phyloP scores from a whole-genome alignment of 2,113 vertebrate species.

The Ariopsis seemanni region DNA sequence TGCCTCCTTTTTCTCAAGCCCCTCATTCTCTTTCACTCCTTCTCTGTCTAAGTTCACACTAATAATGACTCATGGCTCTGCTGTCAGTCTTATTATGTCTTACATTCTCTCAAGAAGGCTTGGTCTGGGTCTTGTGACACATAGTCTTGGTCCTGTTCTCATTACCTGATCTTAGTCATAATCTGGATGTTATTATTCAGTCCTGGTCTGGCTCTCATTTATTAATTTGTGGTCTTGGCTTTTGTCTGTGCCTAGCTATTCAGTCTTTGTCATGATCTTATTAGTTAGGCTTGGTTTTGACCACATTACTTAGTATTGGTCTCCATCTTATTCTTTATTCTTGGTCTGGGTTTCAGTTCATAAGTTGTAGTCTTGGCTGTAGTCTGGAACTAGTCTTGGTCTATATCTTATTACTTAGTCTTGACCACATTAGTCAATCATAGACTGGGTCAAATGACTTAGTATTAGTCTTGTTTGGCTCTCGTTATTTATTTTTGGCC shows the following conservation, averaged over 20 bases:
- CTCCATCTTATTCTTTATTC: background rate
- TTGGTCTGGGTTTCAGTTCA: background rate
- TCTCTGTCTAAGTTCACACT: background rate
- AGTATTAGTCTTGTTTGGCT: background rate
- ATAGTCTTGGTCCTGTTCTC: background rate
- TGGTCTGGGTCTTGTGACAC: conserved; percentile 47
- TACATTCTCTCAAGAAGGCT: background rate
- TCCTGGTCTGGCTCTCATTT: too few species aligned
- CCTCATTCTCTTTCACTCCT: conserved; percentile 7
- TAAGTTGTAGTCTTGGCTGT: background rate
- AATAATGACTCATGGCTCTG: background rate
- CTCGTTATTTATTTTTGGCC: too few species aligned
- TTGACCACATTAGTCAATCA: background rate
- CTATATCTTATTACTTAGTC: background rate
- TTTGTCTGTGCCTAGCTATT: too few species aligned
- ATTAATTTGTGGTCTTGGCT: too few species aligned
- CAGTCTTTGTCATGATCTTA: too few species aligned
- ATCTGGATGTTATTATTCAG: too few species aligned
- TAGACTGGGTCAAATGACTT: background rate
- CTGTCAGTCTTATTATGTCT: background rate
- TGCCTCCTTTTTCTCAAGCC: conserved; percentile 70
- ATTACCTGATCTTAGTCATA: background rate
- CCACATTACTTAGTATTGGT: background rate
- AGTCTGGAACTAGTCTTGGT: background rate
- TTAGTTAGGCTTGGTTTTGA: too few species aligned